Base-by-base conservation (phyloP, 2,113 vertebrate species). In the Dasyurus viverrinus region DNA sequence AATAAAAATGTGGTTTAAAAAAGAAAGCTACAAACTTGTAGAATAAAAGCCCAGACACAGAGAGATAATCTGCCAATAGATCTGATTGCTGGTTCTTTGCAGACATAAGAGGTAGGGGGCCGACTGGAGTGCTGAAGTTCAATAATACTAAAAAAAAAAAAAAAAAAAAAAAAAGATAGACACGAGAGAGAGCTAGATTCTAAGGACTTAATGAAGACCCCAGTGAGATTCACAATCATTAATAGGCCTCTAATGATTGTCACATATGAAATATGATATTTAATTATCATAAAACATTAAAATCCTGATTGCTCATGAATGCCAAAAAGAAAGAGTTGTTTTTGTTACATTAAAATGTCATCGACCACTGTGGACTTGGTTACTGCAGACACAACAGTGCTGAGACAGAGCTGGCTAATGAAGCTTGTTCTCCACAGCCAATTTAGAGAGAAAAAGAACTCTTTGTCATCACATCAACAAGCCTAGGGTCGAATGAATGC, bases 261-360 rank as follows among this genome's bases (percentile, higher is more conserved):
- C 97, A 94, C 92, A 94, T 76, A 93, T 93, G 96, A 98, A 98
- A 95, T 94, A 97, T 95, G 90, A 93, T 30, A 96, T 96, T 98
- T 97, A 97, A 98, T 97, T 92, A 89, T 54, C 97, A 97, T 50
- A 95, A 97, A 97, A 97, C 55, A 97, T 52, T 92, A 93, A 91
- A 96, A 97, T 97, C 95, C 57, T 42, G 94, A 96, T 48, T 96
- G 94, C 19, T 47, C 50, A 96, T 92, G 97, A 95, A n/a, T 93
- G 96, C 94, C 92, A 92, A 95, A 0, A 96, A 94, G 60, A 97
- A 98, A 98, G 97, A 97, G 91, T 95, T 95, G 96, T 98, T 96
- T 95, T 92, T 95, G 91, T 96, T 97, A 94, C 96, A 98, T 98
- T 98, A 98, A 98, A 98, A 98, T 97, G 94, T 97, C 97, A 98